Evolutionary conservation across 2,113 vertebrate genomes (phyloP).

Genomic region (Hassar affinis): DNA sequence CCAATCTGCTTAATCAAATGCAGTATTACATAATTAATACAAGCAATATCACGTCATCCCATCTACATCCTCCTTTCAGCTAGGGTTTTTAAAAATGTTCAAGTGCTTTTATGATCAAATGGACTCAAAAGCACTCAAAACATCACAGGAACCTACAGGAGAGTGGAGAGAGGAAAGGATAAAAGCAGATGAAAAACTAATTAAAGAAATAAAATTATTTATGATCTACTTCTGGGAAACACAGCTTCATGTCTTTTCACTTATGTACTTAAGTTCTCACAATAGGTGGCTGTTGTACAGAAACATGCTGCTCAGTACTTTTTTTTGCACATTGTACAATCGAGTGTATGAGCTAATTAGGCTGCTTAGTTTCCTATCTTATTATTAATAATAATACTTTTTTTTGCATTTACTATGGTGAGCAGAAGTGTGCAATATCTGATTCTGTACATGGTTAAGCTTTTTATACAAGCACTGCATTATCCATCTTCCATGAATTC

Average conservation of each 20-base stretch:
- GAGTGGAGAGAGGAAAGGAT: slow-evolving; percentile 14
- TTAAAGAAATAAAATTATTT: not conserved
- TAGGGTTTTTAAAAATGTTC: not conserved
- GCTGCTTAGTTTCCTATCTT: not conserved
- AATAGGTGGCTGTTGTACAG: not conserved
- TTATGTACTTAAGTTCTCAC: not conserved
- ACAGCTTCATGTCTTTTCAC: not conserved
- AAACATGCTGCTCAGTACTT: not conserved
- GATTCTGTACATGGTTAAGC: not conserved
- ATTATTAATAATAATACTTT: not conserved
- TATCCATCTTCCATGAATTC: not conserved
- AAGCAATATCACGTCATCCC: not conserved
- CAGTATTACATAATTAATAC: not conserved
- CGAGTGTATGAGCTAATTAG: not conserved
- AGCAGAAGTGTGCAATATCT: not conserved
- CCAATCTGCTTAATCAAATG: not conserved
- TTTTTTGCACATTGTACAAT: not conserved
- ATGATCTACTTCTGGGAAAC: not conserved
- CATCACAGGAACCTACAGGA: slow-evolving; percentile 31
- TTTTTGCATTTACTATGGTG: not conserved
- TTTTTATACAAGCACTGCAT: not conserved
- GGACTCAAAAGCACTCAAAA: slow-evolving; percentile 21
- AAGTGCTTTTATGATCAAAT: slow-evolving; percentile 19
- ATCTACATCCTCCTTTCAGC: not conserved
- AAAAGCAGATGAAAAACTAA: not conserved